Evolutionary conservation across 2,113 vertebrate species (phyloP).

Genomic region (Syngnathus typhle): DNA sequence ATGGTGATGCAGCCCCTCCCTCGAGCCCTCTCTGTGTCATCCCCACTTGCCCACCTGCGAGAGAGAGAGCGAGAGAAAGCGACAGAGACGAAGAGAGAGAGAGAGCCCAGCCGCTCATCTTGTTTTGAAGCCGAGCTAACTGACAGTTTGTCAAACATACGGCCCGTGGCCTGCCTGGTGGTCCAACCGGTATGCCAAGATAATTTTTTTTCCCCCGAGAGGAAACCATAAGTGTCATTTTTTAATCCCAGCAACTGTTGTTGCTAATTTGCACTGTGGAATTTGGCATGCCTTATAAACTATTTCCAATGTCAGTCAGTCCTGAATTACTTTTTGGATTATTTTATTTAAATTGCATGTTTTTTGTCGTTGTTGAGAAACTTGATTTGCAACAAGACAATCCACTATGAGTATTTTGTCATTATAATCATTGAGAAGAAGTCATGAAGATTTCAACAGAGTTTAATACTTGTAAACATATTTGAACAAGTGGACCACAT

Average conservation of each 20-base stretch:
- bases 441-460: background rate
- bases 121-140: background rate
- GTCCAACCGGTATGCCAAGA: background rate
- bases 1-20: conserved; percentile 57
- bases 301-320: no score
- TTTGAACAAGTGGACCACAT: background rate
- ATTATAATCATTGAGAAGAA: background rate
- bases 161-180: no score
- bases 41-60: conserved; percentile 32
- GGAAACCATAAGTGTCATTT: no score
- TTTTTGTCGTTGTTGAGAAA: no score
- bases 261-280: no score
- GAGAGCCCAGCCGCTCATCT: background rate
- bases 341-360: background rate
- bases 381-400: no score
- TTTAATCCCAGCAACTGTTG: no score
- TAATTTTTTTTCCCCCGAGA: background rate
- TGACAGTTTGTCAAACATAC: background rate
- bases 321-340: no score
- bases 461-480: background rate
- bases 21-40: conserved; percentile 45
- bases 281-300: no score
- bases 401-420: no score
- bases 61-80: conserved; percentile 13
- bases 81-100: background rate